Evolutionary conservation across 1,140 invertebrate species (phyloP).

Genomic region (Micrasema minimum): DNA sequence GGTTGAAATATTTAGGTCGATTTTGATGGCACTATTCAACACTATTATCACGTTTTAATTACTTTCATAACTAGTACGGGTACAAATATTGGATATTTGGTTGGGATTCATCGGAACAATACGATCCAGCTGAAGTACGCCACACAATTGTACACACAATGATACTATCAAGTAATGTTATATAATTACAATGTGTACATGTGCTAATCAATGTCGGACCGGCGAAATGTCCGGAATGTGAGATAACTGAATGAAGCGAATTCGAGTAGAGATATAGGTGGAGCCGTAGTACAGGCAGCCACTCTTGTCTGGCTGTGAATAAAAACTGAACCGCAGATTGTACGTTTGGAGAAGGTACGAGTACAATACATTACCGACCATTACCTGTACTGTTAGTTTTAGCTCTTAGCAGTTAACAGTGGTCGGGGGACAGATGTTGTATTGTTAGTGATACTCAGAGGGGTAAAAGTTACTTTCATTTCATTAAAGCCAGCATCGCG

Average conservation of each 20-base stretch:
- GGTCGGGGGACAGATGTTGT: slow-evolving; percentile 20
- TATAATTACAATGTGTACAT: background rate
- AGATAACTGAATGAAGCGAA: slow-evolving; percentile 2
- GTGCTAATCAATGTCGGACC: background rate
- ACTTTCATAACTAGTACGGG: background rate
- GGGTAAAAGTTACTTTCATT: background rate
- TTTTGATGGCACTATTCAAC: background rate
- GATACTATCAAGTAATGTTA: background rate
- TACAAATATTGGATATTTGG: slow-evolving; percentile 12
- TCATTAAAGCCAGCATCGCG: no score
- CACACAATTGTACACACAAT: background rate
- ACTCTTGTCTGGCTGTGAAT: slow-evolving; percentile 16
- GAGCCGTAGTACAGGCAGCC: background rate
- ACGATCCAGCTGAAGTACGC: background rate
- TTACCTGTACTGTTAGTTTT: background rate
- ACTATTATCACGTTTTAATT: background rate
- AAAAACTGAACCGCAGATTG: slow-evolving; percentile 16
- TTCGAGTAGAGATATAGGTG: background rate
- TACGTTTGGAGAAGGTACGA: slow-evolving; percentile 7
- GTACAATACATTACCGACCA: no score
- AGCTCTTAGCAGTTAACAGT: slow-evolving; percentile 17
- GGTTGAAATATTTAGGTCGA: background rate
- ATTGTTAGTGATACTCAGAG: background rate
- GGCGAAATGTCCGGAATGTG: background rate
- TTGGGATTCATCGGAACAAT: background rate